A percentile compares a stretch with the other conserved stretches of the same genome.
phyloP scores from a whole-genome alignment of 1,140 invertebrate species.

The Planococcus citri region DNA sequence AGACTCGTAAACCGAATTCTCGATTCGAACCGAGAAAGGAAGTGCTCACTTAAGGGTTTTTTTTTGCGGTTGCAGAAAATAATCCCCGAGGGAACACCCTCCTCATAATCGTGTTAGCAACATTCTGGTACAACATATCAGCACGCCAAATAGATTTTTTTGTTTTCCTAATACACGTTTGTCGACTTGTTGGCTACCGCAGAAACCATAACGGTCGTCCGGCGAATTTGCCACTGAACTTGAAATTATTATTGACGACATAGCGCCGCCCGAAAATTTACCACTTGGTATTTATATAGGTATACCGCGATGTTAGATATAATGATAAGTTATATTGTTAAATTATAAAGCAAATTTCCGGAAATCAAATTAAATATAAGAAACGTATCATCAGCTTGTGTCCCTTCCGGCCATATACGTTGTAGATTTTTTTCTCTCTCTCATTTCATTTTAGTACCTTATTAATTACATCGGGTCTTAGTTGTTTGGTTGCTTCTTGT shows the following conservation, averaged over 20 bases:
- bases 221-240: background rate
- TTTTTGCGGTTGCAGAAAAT: background rate
- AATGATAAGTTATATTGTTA: background rate
- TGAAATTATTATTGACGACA: background rate
- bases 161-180: background rate
- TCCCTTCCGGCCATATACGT: background rate
- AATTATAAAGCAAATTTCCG: conserved; percentile 4
- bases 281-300: background rate
- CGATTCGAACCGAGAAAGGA: background rate
- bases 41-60: background rate
- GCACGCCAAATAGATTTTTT: no score
- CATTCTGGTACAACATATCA: no score
- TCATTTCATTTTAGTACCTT: background rate
- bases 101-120: no score
- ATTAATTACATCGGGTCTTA: background rate
- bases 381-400: background rate
- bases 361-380: conserved; percentile 3
- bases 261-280: background rate
- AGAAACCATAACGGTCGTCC: background rate
- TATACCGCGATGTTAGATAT: background rate
- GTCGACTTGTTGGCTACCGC: background rate
- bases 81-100: background rate
- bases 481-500: background rate
- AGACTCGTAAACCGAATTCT: no score
- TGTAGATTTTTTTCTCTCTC: no score